Base-by-base conservation (phyloP, 1,140 invertebrate species). In the Sycophaga agraensis region DNA sequence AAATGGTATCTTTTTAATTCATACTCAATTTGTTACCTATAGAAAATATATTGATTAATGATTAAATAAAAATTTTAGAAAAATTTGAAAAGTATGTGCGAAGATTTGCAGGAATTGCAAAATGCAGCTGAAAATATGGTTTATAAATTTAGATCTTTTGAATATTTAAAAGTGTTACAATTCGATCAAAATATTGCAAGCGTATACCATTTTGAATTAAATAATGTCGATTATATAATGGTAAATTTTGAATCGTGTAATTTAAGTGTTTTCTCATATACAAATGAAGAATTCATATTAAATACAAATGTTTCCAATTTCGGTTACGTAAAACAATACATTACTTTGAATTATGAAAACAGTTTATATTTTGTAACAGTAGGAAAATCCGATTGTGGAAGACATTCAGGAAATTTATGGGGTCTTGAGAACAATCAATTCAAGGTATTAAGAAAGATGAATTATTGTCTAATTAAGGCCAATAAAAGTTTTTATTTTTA, bases 141-240 rank as follows among this genome's bases (percentile, higher is more conserved):
- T 17, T 81, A 79, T 55, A 73, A 70, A 63, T 82, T 82, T 53
- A 75, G 79, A 53, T 74, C 70, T 28, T 82, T 83, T 54, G 80
- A 82, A 28, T 74, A 75, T 31, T 35, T 76, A 2, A 72, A 79
- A 63, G 40, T 68, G 2, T 49, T 81, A 0, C 55, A 75, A 14
- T 76, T 78, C 26, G 50, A 70, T 2, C 50, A 56, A 5, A 26
- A 31, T 2, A 76, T 83, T 35, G 28, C 68, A n/a, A 71, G 72
- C 21, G 58, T 77, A 4, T 71, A 76, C 45, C 59, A 75, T 35
- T 77, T 81, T 50, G 68, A 74, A 28, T 43, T 62, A 12, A 43
- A 77, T 14, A 39, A 70, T 45, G 39, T 63, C 11, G 66, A 74
- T 60, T 80, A 78, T 49, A 49, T 83, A 5, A 61, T 82, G 11